Conservation (phyloP, 2,797 vertebrate species). For the Acipenser oxyrinchus region DNA sequence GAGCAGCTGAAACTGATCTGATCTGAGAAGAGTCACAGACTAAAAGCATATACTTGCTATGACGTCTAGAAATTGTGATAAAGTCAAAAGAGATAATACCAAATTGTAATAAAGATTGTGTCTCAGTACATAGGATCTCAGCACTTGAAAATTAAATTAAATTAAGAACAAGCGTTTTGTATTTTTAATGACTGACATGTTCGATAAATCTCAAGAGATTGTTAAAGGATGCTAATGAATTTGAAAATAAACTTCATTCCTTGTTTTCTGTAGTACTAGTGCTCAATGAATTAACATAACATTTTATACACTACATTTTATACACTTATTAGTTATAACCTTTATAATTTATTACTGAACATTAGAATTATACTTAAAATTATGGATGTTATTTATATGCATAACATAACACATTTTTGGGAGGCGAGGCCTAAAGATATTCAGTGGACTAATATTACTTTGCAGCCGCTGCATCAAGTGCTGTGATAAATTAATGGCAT, state of each 20-base stretch:
- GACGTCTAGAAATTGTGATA: no score
- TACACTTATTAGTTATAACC: constrained; percentile 96
- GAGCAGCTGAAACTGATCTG: no score
- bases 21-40: no score
- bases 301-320: constrained; percentile 98
- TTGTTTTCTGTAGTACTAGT: constrained; percentile 68
- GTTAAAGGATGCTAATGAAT: constrained; percentile 42
- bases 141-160: no score
- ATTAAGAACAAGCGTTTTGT: no score
- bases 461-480: constrained; percentile 86
- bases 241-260: constrained; percentile 31
- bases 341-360: constrained; percentile 80
- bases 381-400: constrained; percentile 82
- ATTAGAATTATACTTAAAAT: constrained; percentile 85
- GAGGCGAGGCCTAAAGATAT: constrained; percentile 72
- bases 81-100: no score
- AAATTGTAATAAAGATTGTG: no score
- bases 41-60: no score
- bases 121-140: no score
- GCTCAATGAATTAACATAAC: constrained; percentile 84
- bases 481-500: constrained; percentile 97
- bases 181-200: no score
- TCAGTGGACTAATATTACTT: constrained; percentile 93
- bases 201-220: no score
- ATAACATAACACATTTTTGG: constrained; percentile 70